Base-by-base conservation (phyloP, 2,888 invertebrate genomes). In the Alentia gelatinosa region DNA sequence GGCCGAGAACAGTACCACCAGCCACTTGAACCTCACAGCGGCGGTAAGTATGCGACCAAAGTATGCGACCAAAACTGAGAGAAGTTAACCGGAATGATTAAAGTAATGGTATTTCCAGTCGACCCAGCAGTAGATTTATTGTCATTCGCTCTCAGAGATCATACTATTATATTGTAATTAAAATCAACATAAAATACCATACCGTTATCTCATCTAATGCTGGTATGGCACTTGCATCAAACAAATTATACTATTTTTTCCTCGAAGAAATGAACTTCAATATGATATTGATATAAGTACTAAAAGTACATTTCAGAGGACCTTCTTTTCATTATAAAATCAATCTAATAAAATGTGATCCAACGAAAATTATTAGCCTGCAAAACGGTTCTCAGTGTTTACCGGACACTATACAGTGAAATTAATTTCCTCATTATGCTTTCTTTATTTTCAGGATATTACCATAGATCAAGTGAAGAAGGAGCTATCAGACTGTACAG, bases 1-100 rank as follows among this genome's bases (percentile, higher is more conserved):
- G 95, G 98, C 98, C 26, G 97, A 94, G 92, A 96, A 91, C 96
- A 33, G 94, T 95, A 91, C 5, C 33, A 35, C n/a, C 35, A 7
- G 7, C 7, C 79, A 79, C 79, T 35, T 79, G 15, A n/a, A 79
- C n/a, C 35, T 79, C 30, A 33, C 35, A 33, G 79, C 35, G 4
- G 9, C 12, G 19, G 79, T 79, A 79, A 12, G 79, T 74, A n/a
- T 9, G 7, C n/a, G n/a, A n/a, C n/a, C n/a, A n/a, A n/a, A n/a
- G n/a, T n/a, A n/a, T n/a, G n/a, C n/a, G n/a, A n/a, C n/a, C n/a
- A n/a, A n/a, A n/a, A n/a, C n/a, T n/a, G n/a, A n/a, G n/a, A n/a
- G n/a, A n/a, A n/a, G n/a, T n/a, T n/a, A n/a, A n/a, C n/a, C n/a
- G n/a, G n/a, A n/a, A n/a, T n/a, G n/a, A n/a, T n/a, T n/a, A n/a